Percentiles rank a stretch among this genome's conserved stretches.
Conservation (phyloP, 2,888 invertebrate species). For the Muscina levida region DNA sequence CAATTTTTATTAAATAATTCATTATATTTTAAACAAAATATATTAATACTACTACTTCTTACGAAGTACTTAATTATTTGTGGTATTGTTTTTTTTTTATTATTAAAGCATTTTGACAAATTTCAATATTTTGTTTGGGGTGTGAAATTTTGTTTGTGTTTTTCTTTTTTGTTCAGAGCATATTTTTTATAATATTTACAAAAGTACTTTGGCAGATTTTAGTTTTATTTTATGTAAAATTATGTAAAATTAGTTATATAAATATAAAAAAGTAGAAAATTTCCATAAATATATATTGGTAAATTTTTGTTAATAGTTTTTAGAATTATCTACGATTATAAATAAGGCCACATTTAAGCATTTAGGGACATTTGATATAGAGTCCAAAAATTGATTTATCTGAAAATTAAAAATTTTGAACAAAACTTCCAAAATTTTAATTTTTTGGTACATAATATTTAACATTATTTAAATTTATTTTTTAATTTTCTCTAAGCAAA, state of each 20-base stretch:
- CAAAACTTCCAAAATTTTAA: too few species aligned
- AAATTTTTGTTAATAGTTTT: background rate
- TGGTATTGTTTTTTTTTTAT: too few species aligned
- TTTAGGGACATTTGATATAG: background rate
- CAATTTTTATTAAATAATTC: background rate
- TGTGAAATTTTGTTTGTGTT: background rate
- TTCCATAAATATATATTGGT: conserved; percentile 1
- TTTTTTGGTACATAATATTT: too few species aligned
- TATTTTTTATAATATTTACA: conserved; percentile 50
- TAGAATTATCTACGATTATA: background rate
- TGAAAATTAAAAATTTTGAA: too few species aligned
- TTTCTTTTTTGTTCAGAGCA: background rate
- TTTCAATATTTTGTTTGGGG: background rate
- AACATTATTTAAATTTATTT: too few species aligned
- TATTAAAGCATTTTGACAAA: conserved; percentile 18
- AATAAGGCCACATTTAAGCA: conserved; percentile 13
- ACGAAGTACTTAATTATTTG: background rate
- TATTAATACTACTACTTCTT: background rate
- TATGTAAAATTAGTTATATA: background rate
- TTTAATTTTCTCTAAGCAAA: too few species aligned
- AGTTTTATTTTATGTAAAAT: conserved; percentile 10
- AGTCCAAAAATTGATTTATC: background rate
- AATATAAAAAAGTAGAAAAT: conserved; percentile 12
- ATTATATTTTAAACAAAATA: background rate
- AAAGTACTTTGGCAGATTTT: conserved; percentile 54